These are phyloP conservation scores for Daphoenositta chrysoptera DNA, from an alignment of 2,113 vertebrate species.

Conservation along the genomic window DNA sequence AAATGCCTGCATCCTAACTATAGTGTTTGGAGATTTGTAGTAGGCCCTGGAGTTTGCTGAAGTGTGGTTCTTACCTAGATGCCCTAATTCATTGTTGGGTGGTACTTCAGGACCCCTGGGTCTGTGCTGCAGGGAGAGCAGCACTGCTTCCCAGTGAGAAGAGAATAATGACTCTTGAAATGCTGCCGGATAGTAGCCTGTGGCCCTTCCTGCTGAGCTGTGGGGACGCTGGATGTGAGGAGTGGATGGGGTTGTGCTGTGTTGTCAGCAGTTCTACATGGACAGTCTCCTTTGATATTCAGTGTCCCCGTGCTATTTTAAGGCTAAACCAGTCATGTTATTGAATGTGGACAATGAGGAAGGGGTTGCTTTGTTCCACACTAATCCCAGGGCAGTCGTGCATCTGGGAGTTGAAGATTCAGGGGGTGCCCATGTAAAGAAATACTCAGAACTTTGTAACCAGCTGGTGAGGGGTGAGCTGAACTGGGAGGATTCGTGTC, in stretches of 20 bases:
- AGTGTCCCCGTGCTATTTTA: not conserved
- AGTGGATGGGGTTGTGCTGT: not conserved
- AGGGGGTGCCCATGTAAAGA: not conserved
- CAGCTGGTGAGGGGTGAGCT: not conserved
- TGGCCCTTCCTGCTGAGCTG: not conserved
- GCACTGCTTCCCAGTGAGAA: not conserved
- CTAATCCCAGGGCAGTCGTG: too few relatives aligned
- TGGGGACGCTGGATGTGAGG: not conserved
- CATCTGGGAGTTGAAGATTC: not conserved
- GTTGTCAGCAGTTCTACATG: not conserved
- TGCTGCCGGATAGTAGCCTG: not conserved
- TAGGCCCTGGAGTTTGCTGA: not conserved
- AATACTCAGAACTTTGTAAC: not conserved
- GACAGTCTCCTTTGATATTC: fast-evolving
- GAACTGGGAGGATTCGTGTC: not conserved
- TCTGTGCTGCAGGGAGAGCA: not conserved
- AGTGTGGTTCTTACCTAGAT: not conserved
- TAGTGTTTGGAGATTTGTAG: not conserved
- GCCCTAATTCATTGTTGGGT: not conserved
- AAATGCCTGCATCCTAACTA: not conserved
- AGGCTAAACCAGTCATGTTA: not conserved
- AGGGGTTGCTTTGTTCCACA: not conserved
- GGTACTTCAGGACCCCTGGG: not conserved
- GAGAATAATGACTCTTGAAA: not conserved
- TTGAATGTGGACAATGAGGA: not conserved